Percentiles rank a stretch among this genome's conserved stretches.
Conservation (phyloP, 2,797 vertebrate genomes). For the Paedocypris micromegethes region DNA sequence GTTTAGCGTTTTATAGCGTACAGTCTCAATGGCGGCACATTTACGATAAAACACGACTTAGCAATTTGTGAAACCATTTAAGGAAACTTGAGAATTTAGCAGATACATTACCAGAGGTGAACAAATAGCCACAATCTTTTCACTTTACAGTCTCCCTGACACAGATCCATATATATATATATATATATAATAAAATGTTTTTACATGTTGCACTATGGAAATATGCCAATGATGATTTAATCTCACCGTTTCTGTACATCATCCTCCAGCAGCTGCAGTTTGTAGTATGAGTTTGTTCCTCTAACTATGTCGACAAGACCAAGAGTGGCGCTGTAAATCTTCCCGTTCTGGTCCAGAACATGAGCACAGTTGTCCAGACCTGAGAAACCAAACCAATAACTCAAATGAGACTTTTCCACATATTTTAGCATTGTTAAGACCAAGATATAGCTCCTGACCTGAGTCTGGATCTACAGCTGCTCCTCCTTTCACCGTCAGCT, state of each 20-base stretch:
- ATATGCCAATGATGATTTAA: background rate
- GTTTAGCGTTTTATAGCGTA: no score
- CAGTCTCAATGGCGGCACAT: no score
- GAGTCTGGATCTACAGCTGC: constrained; percentile 96
- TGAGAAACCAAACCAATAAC: constrained; percentile 45
- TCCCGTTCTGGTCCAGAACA: constrained; percentile 89
- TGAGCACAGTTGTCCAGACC: constrained; percentile 92
- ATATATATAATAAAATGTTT: background rate
- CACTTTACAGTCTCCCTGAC: no score
- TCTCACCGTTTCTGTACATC: constrained; percentile 86
- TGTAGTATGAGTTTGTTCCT: constrained; percentile 97
- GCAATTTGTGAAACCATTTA: no score
- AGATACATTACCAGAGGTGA: no score
- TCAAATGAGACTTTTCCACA: background rate
- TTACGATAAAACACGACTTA: no score
- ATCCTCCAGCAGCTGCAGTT: constrained; percentile 91
- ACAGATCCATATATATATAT: no score
- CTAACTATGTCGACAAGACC: constrained; percentile 92
- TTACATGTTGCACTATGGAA: background rate
- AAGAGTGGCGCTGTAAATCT: constrained; percentile 93
- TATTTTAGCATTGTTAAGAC: background rate
- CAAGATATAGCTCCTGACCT: constrained; percentile 62
- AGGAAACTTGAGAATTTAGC: no score
- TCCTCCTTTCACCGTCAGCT: constrained; percentile 95
- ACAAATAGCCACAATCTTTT: no score